Base-by-base conservation (phyloP, 2,888 invertebrate genomes). In the Tortrix viridana region DNA sequence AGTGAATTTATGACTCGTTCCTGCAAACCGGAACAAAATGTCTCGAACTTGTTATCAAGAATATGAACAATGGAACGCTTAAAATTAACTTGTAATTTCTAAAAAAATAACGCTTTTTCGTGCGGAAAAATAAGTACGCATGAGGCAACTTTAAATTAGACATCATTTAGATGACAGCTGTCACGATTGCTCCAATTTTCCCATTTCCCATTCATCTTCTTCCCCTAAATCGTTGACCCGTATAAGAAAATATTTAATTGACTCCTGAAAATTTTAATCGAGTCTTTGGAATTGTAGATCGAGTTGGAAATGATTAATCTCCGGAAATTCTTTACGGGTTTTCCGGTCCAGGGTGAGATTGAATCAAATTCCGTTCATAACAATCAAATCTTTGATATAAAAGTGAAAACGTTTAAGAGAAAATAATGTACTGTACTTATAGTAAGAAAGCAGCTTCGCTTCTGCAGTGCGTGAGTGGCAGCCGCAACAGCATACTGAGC, bases 251-350 rank as follows among this genome's bases (percentile, higher is more conserved):
- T 49, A 23, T 57, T 48, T 19, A 49, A 57, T 49, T 23, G 26
- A 49, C 6, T 49, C 38, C 12, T 19, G 47, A 38, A 48, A 19
- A 5, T 57, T 49, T 26, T n/a, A 57, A 41, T 49, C 48, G 22
- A 18, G 12, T 41, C 48, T 38, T 56, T 57, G 44, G 22, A 19
- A 2, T 16, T 46, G 37, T 52, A 32, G 14, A 4, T 16, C n/a
- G 41, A 19, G 19, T 12, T 41, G 0, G 26, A 7, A 1, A 18
- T 46, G 5, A 50, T 32, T 50, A 46, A 20, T 59, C 46, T 46
- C 37, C 6, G 50, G 5, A 44, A 32, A 19, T 37, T 46, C 37
- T 19, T 19, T 19, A 32, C 48, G 23, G 41, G 20, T 43, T 18
- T 14, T 14, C 41, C 6, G 2, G n/a, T 6, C n/a, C 3, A 26